Percentiles rank a stretch among this genome's conserved stretches.
Evolutionary conservation across 2,797 vertebrate genomes (phyloP).

Genomic region (Enteromius fasciolatus): DNA sequence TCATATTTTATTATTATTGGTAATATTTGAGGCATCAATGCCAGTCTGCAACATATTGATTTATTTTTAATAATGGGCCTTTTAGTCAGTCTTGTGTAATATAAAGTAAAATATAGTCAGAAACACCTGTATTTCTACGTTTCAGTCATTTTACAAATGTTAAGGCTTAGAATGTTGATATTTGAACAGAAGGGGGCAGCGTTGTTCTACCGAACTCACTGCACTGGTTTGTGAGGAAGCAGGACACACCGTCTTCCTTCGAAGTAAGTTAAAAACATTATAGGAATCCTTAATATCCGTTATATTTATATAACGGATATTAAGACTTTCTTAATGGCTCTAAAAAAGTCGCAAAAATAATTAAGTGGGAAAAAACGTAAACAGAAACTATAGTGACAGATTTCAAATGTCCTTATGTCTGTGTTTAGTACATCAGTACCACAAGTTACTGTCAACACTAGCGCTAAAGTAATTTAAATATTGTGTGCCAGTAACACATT

Average conservation of each 20-base stretch:
- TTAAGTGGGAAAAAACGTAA: not conserved
- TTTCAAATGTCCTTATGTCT: not conserved
- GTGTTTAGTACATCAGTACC: not conserved
- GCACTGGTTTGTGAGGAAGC: not conserved
- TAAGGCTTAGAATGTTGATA: not conserved
- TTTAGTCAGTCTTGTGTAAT: not conserved
- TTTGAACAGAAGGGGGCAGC: constrained; percentile 82
- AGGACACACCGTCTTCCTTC: not conserved
- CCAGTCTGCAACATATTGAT: not conserved
- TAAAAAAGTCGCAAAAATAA: not conserved
- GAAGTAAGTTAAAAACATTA: constrained; percentile 4
- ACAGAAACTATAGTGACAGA: not conserved
- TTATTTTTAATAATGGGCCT: not conserved
- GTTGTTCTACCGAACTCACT: constrained; percentile 70
- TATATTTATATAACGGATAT: not conserved
- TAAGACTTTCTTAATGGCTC: not conserved
- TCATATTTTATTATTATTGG: too few relatives aligned
- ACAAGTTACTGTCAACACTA: not conserved
- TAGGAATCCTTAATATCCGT: not conserved
- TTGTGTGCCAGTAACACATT: not conserved
- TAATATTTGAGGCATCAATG: not conserved
- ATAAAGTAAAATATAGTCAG: not conserved
- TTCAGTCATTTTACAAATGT: not conserved
- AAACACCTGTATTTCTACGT: not conserved
- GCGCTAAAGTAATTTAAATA: not conserved